These are phyloP conservation scores for Aleiodes alternator DNA, from an alignment of 2,888 invertebrate species.

Conservation along the genomic window DNA sequence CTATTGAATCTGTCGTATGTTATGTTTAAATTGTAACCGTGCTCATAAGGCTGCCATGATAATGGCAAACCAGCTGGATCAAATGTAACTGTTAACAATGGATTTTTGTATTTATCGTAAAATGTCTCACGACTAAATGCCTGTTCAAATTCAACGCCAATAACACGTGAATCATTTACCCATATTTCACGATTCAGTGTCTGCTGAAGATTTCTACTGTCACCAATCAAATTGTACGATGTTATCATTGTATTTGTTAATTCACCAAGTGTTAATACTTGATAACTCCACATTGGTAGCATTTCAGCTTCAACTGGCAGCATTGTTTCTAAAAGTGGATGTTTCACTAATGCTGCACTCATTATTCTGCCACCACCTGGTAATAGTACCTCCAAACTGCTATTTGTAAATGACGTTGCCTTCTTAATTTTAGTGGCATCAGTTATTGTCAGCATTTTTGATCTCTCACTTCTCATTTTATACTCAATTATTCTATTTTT, in stretches of 20 bases:
- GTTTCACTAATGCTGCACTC: conserved; percentile 87
- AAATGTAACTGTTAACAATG: conserved; percentile 90
- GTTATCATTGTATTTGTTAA: conserved; percentile 88
- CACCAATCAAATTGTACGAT: conserved; percentile 88
- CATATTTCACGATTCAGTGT: conserved; percentile 88
- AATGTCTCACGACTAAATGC: conserved; percentile 93
- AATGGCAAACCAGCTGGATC: conserved; percentile 94
- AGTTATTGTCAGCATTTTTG: conserved; percentile 82
- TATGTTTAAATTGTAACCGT: conserved; percentile 88
- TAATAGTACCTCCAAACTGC: conserved; percentile 85
- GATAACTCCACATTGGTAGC: conserved; percentile 92
- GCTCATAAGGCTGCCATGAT: conserved; percentile 87
- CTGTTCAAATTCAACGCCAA: conserved; percentile 95
- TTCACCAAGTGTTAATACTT: conserved; percentile 86
- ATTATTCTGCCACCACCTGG: conserved; percentile 86
- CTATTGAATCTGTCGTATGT: conserved; percentile 93
- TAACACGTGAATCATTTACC: conserved; percentile 92
- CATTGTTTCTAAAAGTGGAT: conserved; percentile 89
- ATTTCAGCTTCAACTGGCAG: conserved; percentile 93
- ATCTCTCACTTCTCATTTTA: conserved; percentile 80
- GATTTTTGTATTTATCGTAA: conserved; percentile 88
- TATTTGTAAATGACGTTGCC: conserved; percentile 86
- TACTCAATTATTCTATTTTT: conserved; percentile 79
- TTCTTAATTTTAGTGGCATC: conserved; percentile 83
- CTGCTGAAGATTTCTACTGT: conserved; percentile 90